Evolutionary conservation across 2,113 vertebrate genomes (phyloP).

Genomic region (Potamarius usumacintae): DNA sequence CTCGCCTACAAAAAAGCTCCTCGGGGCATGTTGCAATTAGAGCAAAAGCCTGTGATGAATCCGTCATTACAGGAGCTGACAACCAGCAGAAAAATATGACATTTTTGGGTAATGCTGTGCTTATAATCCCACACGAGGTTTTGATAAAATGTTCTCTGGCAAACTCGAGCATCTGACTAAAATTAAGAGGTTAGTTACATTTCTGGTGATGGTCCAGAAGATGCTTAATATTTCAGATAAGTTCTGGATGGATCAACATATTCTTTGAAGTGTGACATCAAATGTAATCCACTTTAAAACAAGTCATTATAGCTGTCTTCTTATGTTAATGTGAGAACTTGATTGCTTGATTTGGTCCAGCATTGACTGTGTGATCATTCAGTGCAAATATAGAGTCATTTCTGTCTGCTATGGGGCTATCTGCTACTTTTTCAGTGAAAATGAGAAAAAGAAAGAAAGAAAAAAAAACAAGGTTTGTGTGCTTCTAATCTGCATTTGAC

Average conservation of each 20-base stretch:
- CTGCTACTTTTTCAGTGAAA: slow-evolving; percentile 70
- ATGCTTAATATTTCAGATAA: not conserved
- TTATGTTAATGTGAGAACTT: slow-evolving; percentile 35
- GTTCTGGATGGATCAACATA: not conserved
- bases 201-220: not conserved
- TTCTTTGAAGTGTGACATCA: not conserved
- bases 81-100: not conserved
- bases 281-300: slow-evolving; percentile 24
- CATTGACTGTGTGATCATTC: slow-evolving; percentile 47
- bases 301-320: not conserved
- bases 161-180: not conserved
- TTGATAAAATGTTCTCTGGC: slow-evolving; percentile 14
- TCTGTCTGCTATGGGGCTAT: slow-evolving; percentile 63
- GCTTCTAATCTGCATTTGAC: slow-evolving; percentile 59
- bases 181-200: slow-evolving; percentile 1
- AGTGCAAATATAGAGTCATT: slow-evolving; percentile 38
- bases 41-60: slow-evolving; percentile 20
- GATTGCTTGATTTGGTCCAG: slow-evolving; percentile 48
- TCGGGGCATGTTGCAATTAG: slow-evolving; percentile 17
- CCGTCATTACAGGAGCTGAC: slow-evolving; percentile 13
- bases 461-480: slow-evolving; percentile 59
- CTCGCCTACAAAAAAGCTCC: not conserved
- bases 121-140: not conserved
- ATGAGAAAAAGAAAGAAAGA: slow-evolving; percentile 52
- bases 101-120: not conserved